Percentiles rank a stretch among this genome's conserved stretches.
Evolutionary conservation across 2,888 invertebrate genomes (phyloP).

Genomic region (Quadroppia sp.): DNA sequence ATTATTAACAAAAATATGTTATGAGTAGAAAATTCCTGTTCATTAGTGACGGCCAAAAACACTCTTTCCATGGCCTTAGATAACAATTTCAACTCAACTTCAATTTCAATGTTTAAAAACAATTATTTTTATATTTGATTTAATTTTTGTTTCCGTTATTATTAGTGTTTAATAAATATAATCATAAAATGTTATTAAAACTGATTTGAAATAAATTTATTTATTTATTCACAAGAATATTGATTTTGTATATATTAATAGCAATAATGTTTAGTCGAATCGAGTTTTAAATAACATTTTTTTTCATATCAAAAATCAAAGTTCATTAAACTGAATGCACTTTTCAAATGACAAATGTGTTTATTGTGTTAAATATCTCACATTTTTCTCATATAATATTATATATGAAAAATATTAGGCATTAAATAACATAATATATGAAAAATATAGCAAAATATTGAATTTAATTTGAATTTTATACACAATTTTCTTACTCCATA

Average conservation of each 20-base stretch:
- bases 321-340: constrained; percentile 21
- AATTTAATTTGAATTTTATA: constrained; percentile 3
- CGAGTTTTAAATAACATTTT: no score
- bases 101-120: no score
- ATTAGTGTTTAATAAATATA: no score
- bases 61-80: no score
- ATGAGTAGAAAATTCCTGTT: not conserved
- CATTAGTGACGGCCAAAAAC: not conserved
- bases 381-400: not conserved
- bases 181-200: no score
- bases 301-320: not conserved
- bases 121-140: not conserved
- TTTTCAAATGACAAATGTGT: constrained; percentile 26
- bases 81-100: no score
- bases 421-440: constrained; percentile 2
- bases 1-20: not conserved
- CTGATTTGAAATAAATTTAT: no score
- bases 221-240: no score
- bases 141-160: not conserved
- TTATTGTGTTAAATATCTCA: constrained; percentile 27
- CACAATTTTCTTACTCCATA: not conserved
- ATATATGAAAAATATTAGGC: constrained; percentile 1
- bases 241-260: no score
- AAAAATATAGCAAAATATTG: constrained; percentile 4
- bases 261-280: no score